These are phyloP conservation scores for Kryphioiulus occultus DNA, from an alignment of 2,888 invertebrate genomes.

Conservation along the genomic window DNA sequence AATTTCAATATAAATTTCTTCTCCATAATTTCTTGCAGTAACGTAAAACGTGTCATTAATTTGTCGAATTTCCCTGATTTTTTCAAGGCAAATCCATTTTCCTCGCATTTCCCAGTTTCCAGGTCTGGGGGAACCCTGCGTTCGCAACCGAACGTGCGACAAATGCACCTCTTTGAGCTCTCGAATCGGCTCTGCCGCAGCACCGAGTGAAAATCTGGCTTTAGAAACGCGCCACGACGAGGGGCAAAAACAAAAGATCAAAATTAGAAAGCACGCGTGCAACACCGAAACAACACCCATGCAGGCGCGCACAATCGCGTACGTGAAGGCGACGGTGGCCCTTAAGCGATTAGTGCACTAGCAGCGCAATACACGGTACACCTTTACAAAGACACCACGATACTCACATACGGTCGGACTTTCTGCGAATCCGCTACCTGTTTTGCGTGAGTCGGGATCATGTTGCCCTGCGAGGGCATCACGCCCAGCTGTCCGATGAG, in stretches of 20 bases:
- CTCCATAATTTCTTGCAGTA: no score
- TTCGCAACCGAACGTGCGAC: no score
- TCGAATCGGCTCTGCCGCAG: no score
- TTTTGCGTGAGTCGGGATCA: constrained; percentile 69
- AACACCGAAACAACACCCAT: not conserved
- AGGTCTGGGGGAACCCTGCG: no score
- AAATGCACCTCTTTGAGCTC: no score
- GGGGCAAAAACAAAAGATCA: not conserved
- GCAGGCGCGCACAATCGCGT: not conserved
- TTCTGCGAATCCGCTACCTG: constrained; percentile 56
- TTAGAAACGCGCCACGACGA: not conserved
- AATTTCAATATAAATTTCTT: no score
- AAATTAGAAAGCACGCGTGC: not conserved
- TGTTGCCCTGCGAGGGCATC: constrained; percentile 76
- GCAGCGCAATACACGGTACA: not conserved
- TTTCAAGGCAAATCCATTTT: no score
- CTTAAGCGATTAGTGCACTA: not conserved
- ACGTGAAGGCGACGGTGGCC: not conserved
- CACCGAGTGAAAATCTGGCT: not conserved
- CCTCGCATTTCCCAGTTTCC: no score
- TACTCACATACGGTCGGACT: constrained; percentile 57
- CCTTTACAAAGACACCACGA: constrained; percentile 10
- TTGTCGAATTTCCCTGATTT: no score
- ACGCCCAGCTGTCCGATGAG: constrained; percentile 68
- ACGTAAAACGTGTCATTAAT: no score